phyloP scores from a whole-genome alignment of 2,113 vertebrate species.

The Microtus montanus region DNA sequence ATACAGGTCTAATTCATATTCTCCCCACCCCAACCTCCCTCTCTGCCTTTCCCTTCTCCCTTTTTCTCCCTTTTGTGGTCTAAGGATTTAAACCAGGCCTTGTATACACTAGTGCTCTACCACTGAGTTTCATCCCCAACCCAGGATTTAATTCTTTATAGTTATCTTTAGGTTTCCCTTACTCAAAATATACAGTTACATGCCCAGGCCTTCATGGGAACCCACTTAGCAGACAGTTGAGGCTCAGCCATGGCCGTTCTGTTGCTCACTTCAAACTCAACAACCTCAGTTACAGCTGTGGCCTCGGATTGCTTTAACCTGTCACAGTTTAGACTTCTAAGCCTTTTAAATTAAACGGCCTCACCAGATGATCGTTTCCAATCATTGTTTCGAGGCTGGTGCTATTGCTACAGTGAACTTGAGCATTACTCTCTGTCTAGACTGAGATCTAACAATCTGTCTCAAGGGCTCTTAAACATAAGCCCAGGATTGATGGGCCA shows the following conservation, averaged over 20 bases:
- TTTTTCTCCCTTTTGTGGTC: not conserved
- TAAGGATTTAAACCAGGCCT: not conserved
- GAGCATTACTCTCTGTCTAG: constrained; percentile 38
- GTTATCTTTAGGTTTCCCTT: not conserved
- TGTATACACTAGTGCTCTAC: not conserved
- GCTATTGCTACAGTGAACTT: constrained; percentile 3
- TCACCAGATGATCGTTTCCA: not conserved
- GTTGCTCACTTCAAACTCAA: not conserved
- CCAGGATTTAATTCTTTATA: constrained; percentile 19
- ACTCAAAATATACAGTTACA: constrained; percentile 30
- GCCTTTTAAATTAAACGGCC: not conserved
- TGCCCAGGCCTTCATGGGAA: not conserved
- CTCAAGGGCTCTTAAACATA: constrained; percentile 50
- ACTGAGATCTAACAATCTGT: constrained; percentile 21
- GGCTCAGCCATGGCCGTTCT: not conserved
- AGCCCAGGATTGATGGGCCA: not conserved
- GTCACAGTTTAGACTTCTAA: constrained; percentile 2
- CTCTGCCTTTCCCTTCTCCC: not conserved
- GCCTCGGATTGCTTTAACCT: not conserved
- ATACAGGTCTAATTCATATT: not conserved
- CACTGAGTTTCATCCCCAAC: not conserved
- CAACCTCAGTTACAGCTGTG: not conserved
- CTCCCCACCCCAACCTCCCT: not conserved
- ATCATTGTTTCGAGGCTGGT: constrained; percentile 26
- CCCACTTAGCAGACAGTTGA: not conserved